These are phyloP conservation scores for Drosophila pullipes DNA, from an alignment of 2,888 invertebrate genomes.

Conservation along the genomic window DNA sequence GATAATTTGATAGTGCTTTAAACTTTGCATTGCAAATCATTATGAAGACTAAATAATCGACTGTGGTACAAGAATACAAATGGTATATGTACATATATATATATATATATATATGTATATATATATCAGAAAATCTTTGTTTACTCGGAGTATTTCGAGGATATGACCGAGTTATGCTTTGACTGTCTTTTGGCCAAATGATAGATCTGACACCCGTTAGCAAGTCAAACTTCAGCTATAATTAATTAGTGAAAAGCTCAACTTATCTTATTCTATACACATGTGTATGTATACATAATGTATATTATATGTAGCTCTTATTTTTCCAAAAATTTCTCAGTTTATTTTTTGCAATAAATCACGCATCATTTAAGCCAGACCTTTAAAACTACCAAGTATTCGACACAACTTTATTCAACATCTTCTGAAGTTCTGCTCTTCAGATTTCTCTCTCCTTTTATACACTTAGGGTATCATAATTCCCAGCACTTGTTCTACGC, in stretches of 20 bases:
- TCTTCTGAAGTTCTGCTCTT: conserved; percentile 33
- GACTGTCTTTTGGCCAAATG: neutral
- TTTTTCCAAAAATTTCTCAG: neutral
- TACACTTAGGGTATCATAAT: conserved; percentile 46
- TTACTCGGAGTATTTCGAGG: neutral
- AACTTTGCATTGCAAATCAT: neutral
- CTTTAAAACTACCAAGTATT: conserved; percentile 14
- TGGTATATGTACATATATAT: neutral
- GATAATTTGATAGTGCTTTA: neutral
- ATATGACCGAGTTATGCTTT: neutral
- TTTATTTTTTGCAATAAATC: neutral
- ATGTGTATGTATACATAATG: neutral
- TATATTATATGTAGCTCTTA: neutral
- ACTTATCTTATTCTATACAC: neutral
- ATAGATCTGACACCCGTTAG: neutral
- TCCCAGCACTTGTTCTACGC: conserved; percentile 64
- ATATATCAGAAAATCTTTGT: too few species aligned
- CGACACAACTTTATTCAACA: conserved; percentile 18
- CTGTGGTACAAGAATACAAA: too few species aligned
- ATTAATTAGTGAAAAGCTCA: neutral
- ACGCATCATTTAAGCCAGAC: conserved; percentile 20
- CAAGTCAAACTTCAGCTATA: neutral
- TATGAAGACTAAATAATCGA: neutral
- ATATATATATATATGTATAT: neutral
- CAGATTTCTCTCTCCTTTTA: neutral